Evolutionary conservation across 2,888 invertebrate genomes (phyloP), one percentile per base, ranked within the genome.

Genomic region (Vannuccia rotundouncinata): DNA sequence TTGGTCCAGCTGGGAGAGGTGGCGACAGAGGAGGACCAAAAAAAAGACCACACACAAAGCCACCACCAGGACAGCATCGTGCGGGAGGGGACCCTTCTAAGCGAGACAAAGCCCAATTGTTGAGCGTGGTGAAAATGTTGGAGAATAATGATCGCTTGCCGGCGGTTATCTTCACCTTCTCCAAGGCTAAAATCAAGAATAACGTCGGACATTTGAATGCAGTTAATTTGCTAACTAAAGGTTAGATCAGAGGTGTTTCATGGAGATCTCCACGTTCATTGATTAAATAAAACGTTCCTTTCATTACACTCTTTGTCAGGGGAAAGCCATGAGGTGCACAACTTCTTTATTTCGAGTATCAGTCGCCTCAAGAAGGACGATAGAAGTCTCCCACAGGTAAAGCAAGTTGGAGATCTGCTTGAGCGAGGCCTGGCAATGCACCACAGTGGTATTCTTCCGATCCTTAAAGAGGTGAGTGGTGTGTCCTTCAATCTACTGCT

Each of bases 371-470:
- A 75, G 31, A 29, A 29, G 29, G 45, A 77, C 96, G 99, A 99
- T 86, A 91, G 92, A 82, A 90, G 91, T 83, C 90, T 99, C 79
- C 98, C 98, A 0, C 99, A 99, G 90, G 91, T 93, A 27, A 82
- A 90, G 29, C 89, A 90, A 81, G 91, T 95, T 90, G 90, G 91
- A 83, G 91, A 91, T 79, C 90, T 88, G 74, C 86, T 94, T 28
- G 91, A 92, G 84, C 91, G 93, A 80, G 99, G 99, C 0, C 93
- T 99, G 82, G 99, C 97, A 0, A 92, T 99, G 0, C 99, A 99
- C 89, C 99, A 99, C 89, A 96, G 96, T 87, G 99, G 99, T 13
- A 95, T 99, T 83, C 89, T 99, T 81, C 99, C 99, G 0, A 93
- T 99, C 84, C 91, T 99, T n/a, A 99, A 98, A 86, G 99, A 99